A percentile compares a stretch with the other conserved stretches of the same genome.
Evolutionary conservation across 2,888 invertebrate species (phyloP).

Genomic region (Conops quadrifasciatus): DNA sequence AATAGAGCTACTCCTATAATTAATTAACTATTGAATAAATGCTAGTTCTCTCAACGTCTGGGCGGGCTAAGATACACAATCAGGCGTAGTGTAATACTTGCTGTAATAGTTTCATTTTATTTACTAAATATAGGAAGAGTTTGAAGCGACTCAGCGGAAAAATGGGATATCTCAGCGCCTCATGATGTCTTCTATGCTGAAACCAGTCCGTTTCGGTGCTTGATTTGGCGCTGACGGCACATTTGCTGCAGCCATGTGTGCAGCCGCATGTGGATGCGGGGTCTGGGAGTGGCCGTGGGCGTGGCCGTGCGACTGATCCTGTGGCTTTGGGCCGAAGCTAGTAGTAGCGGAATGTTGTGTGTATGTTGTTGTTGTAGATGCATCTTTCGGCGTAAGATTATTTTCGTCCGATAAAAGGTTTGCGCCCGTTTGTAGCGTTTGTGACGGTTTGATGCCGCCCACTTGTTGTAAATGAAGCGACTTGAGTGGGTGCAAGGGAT

Average conservation of each 20-base stretch:
- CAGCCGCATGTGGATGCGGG: conserved; percentile 44
- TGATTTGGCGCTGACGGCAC: conserved; percentile 58
- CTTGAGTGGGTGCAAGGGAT: conserved; percentile 40
- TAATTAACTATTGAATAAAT: no score
- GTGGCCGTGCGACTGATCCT: conserved; percentile 54
- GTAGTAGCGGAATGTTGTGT: conserved; percentile 24
- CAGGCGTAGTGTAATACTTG: no score
- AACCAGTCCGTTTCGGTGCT: conserved; percentile 78
- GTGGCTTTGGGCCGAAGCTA: conserved; percentile 35
- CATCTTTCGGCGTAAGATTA: conserved; percentile 12
- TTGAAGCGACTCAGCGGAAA: no score
- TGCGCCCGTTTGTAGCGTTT: conserved; percentile 36
- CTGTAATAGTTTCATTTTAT: no score
- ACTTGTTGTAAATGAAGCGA: conserved; percentile 45
- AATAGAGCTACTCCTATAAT: no score
- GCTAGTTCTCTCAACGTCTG: no score
- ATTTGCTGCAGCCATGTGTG: neutral
- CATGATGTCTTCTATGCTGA: conserved; percentile 92
- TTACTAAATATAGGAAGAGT: no score
- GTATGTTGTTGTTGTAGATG: conserved; percentile 47
- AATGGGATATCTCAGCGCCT: conserved; percentile 70
- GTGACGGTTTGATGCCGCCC: conserved; percentile 29
- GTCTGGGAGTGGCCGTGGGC: conserved; percentile 33
- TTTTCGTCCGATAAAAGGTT: conserved; percentile 28
- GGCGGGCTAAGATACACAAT: no score